These are phyloP conservation scores for Neuroterus valhalla DNA, from an alignment of 1,140 invertebrate genomes.

Conservation along the genomic window DNA sequence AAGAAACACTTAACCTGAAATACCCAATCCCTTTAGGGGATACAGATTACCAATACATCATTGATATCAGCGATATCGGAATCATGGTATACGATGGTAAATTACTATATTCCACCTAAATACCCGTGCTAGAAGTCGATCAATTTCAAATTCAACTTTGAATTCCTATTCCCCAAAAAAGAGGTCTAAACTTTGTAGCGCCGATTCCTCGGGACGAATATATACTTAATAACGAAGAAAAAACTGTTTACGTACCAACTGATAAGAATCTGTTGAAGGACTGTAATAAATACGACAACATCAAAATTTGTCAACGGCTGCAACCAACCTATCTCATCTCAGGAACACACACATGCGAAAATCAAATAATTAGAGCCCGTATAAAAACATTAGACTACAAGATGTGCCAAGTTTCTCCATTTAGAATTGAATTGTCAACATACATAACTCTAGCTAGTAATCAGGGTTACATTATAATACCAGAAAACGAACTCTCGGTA, in stretches of 20 bases:
- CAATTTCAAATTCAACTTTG: background rate
- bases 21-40: background rate
- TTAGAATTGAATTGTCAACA: background rate
- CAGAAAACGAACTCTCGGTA: too few species aligned
- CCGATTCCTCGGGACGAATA: background rate
- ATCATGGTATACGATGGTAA: background rate
- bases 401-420: background rate
- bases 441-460: background rate
- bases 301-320: too few species aligned
- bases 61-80: background rate
- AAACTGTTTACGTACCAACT: too few species aligned
- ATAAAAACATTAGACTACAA: background rate
- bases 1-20: background rate
- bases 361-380: too few species aligned
- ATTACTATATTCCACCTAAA: background rate
- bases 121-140: too few species aligned
- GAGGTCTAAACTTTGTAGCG: too few species aligned
- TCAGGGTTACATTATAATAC: background rate
- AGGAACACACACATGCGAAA: too few species aligned
- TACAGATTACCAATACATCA: background rate
- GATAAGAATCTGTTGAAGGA: background rate
- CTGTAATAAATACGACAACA: too few species aligned
- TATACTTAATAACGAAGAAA: background rate
- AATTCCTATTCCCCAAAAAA: background rate
- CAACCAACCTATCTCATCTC: too few species aligned